phyloP scores from a whole-genome alignment of 2,888 invertebrate species.

The Nematopogon swammerdamellus region DNA sequence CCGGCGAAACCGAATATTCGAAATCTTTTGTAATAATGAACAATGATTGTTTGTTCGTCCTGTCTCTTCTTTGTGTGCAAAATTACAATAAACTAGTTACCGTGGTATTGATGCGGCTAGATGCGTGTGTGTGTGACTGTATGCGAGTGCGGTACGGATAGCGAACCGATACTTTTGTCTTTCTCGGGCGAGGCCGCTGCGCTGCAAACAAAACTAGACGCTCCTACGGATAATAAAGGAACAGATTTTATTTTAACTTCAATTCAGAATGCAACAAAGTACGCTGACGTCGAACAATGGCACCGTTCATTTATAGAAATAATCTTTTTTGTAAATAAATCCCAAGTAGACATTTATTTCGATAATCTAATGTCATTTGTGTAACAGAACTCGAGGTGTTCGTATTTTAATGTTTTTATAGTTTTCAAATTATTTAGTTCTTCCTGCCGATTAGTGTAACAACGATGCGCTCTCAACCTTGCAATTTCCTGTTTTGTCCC shows the following conservation, averaged over 20 bases:
- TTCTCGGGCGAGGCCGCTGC: slow-evolving; percentile 28
- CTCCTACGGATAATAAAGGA: slow-evolving; percentile 50
- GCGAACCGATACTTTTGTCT: slow-evolving; percentile 49
- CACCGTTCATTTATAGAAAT: slow-evolving; percentile 49
- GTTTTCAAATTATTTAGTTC: slow-evolving; percentile 5
- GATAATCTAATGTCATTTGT: slow-evolving; percentile 38
- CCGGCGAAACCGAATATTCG: slow-evolving; percentile 52
- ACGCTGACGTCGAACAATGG: slow-evolving; percentile 48
- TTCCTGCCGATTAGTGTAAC: neutral
- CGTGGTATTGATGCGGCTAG: slow-evolving; percentile 31
- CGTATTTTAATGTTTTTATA: slow-evolving; percentile 13
- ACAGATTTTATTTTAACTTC: slow-evolving; percentile 56
- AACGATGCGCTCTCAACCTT: neutral
- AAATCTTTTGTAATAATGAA: slow-evolving; percentile 57
- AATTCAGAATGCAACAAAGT: slow-evolving; percentile 54
- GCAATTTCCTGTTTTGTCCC: slow-evolving; percentile 22
- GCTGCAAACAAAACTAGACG: slow-evolving; percentile 49
- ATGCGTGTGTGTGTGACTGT: slow-evolving; percentile 24
- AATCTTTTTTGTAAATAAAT: slow-evolving; percentile 56
- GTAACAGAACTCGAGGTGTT: slow-evolving; percentile 28
- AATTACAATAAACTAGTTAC: slow-evolving; percentile 57
- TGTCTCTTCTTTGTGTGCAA: slow-evolving; percentile 52
- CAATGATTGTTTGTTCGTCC: slow-evolving; percentile 56
- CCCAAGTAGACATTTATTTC: slow-evolving; percentile 44
- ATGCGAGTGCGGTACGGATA: slow-evolving; percentile 47